Base-by-base conservation (phyloP, 2,113 vertebrate species). In the Rhipidura dahli region DNA sequence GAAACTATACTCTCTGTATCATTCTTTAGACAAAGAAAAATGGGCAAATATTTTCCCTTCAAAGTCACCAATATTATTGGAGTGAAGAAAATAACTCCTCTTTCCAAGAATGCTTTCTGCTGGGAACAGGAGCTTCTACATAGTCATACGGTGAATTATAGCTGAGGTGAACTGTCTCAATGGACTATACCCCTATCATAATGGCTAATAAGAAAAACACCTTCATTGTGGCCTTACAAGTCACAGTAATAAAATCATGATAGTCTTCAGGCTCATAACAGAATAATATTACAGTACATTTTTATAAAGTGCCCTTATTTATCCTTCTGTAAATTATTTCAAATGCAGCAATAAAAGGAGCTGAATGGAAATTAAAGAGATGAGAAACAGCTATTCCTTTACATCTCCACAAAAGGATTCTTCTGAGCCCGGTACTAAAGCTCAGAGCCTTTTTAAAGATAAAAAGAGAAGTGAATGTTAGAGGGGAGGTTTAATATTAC, bases 241-340 rank as follows among this genome's bases (percentile, higher is more conserved):
- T 94, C 90, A 96, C 78, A 93, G 60, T 78, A 94, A 93, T 70
- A 92, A 92, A 86, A 90, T 49, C 15, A 68, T 86, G 49, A 83
- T 31, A 86, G n/a, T 81, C 39, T 91, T 91, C 82, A 94, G 94
- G 87, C 90, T 97, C 81, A 63, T 54, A 89, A 82, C 12, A 89
- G 82, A 63, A 15, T 66, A 85, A 35, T 77, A 91, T 85, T 94
- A 94, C 94, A 96, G 93, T 92, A 94, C 71, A 26, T 77, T 92
- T 95, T 93, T 71, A 92, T 86, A 96, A 96, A 96, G 88, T 92
- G 90, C 92, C 69, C 76, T 93, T 88, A 75, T 86, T 94, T 86
- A 81, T 76, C 80, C 33, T 83, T 86, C 90, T 81, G 90, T 83
- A 93, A 90, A 93, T 92, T 54, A 96, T 78, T 80, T 70, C 33